Conservation (phyloP, 2,113 vertebrate genomes). For the Natator depressus region DNA sequence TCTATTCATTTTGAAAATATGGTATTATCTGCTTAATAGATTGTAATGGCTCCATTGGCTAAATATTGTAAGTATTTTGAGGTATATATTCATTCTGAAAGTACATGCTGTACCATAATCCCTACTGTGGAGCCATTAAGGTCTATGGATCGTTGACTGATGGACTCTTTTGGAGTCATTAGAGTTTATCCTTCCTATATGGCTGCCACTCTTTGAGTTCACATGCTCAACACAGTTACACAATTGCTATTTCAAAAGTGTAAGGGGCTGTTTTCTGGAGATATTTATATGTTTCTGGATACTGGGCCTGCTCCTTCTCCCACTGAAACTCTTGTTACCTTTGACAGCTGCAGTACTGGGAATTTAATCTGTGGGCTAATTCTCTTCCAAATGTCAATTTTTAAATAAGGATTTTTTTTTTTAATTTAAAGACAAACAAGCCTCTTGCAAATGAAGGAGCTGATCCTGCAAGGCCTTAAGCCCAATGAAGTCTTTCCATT, state of each 20-base stretch:
- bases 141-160: conserved; percentile 42
- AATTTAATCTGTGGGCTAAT: background rate
- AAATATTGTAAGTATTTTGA: conserved; percentile 60
- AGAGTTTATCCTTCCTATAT: background rate
- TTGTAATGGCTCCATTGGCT: conserved; percentile 50
- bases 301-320: no score
- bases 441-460: conserved; percentile 29
- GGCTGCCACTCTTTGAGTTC: background rate
- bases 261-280: background rate
- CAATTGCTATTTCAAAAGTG: background rate
- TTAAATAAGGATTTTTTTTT: background rate
- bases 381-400: background rate
- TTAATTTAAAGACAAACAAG: conserved; percentile 15
- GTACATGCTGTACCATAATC: conserved; percentile 45
- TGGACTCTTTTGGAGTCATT: background rate
- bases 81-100: conserved; percentile 49
- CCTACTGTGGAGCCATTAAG: conserved; percentile 43
- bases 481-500: conserved; percentile 39
- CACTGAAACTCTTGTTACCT: background rate
- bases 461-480: conserved; percentile 39
- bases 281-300: background rate
- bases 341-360: background rate
- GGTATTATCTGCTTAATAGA: conserved; percentile 70
- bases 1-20: conserved; percentile 67
- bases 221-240: background rate